phyloP scores from a whole-genome alignment of 23 tunicate genomes.

The Halocynthia roretzi region DNA sequence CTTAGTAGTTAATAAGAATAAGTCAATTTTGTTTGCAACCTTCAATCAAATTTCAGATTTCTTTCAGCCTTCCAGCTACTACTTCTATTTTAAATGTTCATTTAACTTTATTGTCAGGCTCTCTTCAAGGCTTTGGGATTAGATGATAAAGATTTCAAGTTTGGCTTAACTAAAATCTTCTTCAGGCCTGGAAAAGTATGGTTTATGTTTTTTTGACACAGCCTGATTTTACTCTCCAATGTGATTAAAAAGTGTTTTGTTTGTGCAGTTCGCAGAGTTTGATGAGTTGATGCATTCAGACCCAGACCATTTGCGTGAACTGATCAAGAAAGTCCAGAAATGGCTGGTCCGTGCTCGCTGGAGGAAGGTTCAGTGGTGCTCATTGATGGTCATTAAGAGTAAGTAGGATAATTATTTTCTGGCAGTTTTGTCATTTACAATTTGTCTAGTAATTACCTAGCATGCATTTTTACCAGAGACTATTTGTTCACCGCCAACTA shows the following conservation, averaged over 20 bases:
- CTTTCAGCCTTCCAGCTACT: neutral
- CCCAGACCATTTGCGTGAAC: conserved; percentile 62
- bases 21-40: no score
- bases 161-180: conserved; percentile 83
- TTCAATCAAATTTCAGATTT: no score
- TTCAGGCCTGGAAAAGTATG: conserved; percentile 97
- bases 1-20: no score
- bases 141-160: conserved; percentile 78
- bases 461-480: no score
- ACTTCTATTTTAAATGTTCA: neutral
- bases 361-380: conserved; percentile 84
- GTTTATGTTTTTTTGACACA: neutral
- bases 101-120: conserved; percentile 41
- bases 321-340: conserved; percentile 94
- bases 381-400: conserved; percentile 64
- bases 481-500: no score
- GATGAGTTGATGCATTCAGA: conserved; percentile 96
- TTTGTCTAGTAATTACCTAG: no score
- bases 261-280: conserved; percentile 89
- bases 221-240: no score
- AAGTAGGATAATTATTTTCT: conserved; percentile 1
- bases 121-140: conserved; percentile 95
- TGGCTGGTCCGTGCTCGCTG: conserved; percentile 96
- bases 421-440: no score
- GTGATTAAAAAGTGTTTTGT: neutral